phyloP scores from a whole-genome alignment of 1,140 invertebrate genomes.

The Cherax quadricarinatus region DNA sequence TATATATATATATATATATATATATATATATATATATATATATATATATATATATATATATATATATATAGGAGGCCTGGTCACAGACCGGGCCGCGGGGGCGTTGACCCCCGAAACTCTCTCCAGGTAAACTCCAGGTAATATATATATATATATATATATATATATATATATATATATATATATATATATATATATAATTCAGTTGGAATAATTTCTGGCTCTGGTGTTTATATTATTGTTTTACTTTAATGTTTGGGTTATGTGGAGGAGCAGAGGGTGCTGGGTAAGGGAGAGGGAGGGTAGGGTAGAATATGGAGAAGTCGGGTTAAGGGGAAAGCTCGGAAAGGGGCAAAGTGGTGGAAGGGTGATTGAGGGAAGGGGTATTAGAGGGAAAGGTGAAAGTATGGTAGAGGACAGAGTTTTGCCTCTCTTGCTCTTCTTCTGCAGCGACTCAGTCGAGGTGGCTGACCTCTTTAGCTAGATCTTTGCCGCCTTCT shows the following conservation, averaged over 20 bases:
- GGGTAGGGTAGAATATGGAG: not conserved
- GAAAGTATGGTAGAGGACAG: not conserved
- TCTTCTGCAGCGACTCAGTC: too few relatives aligned
- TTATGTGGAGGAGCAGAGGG: not conserved
- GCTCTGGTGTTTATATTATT: not conserved
- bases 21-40: too few relatives aligned
- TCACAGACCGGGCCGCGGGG: too few relatives aligned
- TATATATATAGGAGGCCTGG: too few relatives aligned
- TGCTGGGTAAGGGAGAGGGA: not conserved
- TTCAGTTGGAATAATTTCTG: not conserved
- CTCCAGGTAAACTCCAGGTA: too few relatives aligned
- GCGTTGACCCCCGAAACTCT: too few relatives aligned
- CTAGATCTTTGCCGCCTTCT: too few relatives aligned
- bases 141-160: constrained; percentile 13
- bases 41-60: too few relatives aligned
- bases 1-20: too few relatives aligned
- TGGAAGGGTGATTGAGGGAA: not conserved
- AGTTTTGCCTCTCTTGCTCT: too few relatives aligned
- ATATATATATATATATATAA: not conserved
- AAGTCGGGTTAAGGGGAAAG: not conserved
- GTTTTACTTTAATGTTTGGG: not conserved
- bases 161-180: constrained; percentile 13
- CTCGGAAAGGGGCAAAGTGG: not conserved
- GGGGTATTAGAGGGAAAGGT: not conserved
- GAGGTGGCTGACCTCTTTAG: too few relatives aligned